Evolutionary conservation across 2,113 vertebrate genomes (phyloP).

Genomic region (Rhea pennata): DNA sequence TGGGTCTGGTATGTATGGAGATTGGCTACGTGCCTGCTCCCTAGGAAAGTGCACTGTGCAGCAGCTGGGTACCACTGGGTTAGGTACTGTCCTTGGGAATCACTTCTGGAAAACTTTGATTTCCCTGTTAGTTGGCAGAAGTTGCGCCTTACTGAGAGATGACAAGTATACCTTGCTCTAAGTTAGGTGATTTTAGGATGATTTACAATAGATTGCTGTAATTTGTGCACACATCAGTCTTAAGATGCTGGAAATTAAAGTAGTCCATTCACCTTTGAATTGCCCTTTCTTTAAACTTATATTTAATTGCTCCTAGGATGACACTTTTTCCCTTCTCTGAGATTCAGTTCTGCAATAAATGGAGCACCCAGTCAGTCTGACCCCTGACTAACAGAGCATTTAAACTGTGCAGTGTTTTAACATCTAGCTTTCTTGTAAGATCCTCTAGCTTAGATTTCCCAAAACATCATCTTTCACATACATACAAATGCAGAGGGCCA

Average conservation of each 20-base stretch:
- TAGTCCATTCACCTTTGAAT: not conserved
- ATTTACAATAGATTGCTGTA: not conserved
- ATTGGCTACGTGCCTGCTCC: fast-evolving
- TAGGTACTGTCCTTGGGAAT: not conserved
- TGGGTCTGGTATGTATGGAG: not conserved
- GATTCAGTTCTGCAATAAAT: not conserved
- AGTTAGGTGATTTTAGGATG: not conserved
- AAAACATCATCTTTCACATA: not conserved
- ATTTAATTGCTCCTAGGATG: not conserved
- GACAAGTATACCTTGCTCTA: not conserved
- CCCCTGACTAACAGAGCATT: not conserved
- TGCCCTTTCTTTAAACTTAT: not conserved
- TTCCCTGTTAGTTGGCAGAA: not conserved
- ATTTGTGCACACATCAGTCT: not conserved
- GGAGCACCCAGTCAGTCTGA: not conserved
- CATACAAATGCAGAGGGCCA: not conserved
- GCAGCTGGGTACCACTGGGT: not conserved
- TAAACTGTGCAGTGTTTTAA: not conserved
- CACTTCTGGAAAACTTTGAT: not conserved
- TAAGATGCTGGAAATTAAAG: not conserved
- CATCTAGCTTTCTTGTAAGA: not conserved
- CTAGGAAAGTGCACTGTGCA: not conserved
- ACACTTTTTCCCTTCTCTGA: fast-evolving
- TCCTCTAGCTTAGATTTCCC: not conserved
- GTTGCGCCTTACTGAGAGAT: not conserved